Conservation (phyloP, 2,888 invertebrate species). For the Drosophila parthenogenetica region DNA sequence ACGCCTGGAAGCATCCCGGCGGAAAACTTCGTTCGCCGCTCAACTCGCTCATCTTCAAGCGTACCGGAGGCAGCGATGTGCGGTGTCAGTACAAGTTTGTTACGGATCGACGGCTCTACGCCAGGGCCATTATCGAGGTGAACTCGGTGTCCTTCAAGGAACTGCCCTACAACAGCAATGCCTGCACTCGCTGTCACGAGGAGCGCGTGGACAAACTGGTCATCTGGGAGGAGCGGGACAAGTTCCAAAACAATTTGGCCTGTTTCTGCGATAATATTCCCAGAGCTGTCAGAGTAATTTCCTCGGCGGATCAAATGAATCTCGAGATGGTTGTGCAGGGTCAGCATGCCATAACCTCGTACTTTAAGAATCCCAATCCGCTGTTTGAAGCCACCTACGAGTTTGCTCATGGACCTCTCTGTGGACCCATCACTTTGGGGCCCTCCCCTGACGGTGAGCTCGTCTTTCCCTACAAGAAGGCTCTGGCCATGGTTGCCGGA, state of each 20-base stretch:
- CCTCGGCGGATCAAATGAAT: slow-evolving; percentile 92
- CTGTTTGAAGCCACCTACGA: slow-evolving; percentile 95
- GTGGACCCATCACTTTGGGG: slow-evolving; percentile 92
- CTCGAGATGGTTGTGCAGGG: slow-evolving; percentile 93
- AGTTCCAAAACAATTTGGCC: slow-evolving; percentile 88
- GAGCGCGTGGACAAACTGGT: slow-evolving; percentile 94
- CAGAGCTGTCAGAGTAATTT: slow-evolving; percentile 89
- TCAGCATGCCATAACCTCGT: slow-evolving; percentile 93
- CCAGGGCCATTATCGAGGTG: slow-evolving; percentile 91
- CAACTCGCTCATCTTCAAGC: slow-evolving; percentile 94
- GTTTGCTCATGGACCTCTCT: slow-evolving; percentile 95
- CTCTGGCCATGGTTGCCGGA: slow-evolving; percentile 87
- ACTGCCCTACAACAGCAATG: slow-evolving; percentile 91
- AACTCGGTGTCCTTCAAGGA: slow-evolving; percentile 94
- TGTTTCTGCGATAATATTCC: slow-evolving; percentile 90
- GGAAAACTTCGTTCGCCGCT: slow-evolving; percentile 93
- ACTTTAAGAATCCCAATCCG: slow-evolving; percentile 94
- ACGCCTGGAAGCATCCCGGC: slow-evolving; percentile 92
- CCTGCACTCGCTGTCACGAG: slow-evolving; percentile 94
- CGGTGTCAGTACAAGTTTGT: slow-evolving; percentile 93
- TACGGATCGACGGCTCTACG: slow-evolving; percentile 92
- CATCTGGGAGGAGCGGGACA: slow-evolving; percentile 91
- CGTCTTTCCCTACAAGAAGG: slow-evolving; percentile 94
- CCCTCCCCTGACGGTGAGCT: slow-evolving; percentile 94
- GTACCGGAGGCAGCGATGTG: slow-evolving; percentile 90